A percentile compares a stretch with the other conserved stretches of the same genome.
Conservation (phyloP, 2,888 invertebrate species). For the Sclerodermus sp. region DNA sequence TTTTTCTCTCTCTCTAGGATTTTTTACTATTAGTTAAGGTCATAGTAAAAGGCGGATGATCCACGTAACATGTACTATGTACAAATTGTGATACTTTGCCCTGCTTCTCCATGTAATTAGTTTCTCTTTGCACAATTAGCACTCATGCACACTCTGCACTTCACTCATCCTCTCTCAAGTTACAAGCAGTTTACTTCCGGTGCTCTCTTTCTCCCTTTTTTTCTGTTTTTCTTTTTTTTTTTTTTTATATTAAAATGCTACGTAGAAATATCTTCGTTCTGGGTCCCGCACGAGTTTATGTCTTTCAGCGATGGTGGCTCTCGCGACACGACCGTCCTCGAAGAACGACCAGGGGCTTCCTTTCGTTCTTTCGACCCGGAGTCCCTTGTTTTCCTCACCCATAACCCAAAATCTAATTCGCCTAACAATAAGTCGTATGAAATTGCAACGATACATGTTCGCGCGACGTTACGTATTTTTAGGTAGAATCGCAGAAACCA, state of each 20-base stretch:
- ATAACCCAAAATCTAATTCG: too few species aligned
- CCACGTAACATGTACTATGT: constrained; percentile 36
- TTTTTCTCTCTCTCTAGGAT: constrained; percentile 5
- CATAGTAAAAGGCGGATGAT: constrained; percentile 38
- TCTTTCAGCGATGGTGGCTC: constrained; percentile 31
- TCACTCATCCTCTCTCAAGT: constrained; percentile 14
- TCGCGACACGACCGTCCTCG: constrained; percentile 26
- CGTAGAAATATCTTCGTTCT: constrained; percentile 40
- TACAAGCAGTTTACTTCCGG: constrained; percentile 3
- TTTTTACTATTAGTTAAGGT: constrained; percentile 22
- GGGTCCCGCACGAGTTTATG: constrained; percentile 48
- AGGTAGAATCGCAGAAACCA: too few species aligned
- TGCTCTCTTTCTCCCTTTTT: constrained; percentile 7
- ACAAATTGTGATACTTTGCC: constrained; percentile 33
- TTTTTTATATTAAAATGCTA: constrained; percentile 29
- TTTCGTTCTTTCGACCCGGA: too few species aligned
- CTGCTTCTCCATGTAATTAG: constrained; percentile 5
- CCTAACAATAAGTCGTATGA: too few species aligned
- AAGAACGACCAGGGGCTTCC: constrained; percentile 14
- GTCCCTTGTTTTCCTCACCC: too few species aligned
- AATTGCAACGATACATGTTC: too few species aligned
- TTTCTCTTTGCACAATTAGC: neutral
- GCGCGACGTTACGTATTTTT: too few species aligned
- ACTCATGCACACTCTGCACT: constrained; percentile 18
- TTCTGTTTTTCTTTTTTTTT: constrained; percentile 9